phyloP scores from a whole-genome alignment of 1,140 invertebrate species.

The Helicoverpa armigera region DNA sequence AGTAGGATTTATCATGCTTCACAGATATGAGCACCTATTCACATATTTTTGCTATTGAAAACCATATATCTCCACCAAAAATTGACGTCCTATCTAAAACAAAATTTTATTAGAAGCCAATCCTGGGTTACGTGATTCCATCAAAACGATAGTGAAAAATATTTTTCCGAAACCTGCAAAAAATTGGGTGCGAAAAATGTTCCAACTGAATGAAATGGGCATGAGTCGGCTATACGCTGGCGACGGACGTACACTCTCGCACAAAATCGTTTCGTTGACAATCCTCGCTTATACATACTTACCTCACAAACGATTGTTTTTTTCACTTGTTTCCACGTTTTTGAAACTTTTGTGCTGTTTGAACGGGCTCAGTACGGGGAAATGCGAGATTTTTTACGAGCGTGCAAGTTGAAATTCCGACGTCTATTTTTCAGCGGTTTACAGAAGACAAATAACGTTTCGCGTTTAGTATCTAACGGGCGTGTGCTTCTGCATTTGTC shows the following conservation, averaged over 20 bases:
- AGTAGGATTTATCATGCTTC: too few relatives aligned
- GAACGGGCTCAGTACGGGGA: conserved; percentile 34
- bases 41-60: conserved; percentile 25
- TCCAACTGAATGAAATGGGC: conserved; percentile 58
- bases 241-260: conserved; percentile 49
- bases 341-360: conserved; percentile 49
- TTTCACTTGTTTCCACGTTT: conserved; percentile 43
- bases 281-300: conserved; percentile 52
- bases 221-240: conserved; percentile 51
- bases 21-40: not conserved
- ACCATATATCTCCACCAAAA: conserved; percentile 16
- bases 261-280: conserved; percentile 55
- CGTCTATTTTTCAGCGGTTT: conserved; percentile 45
- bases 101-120: conserved; percentile 36
- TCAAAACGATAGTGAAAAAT: conserved; percentile 46
- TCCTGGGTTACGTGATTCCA: conserved; percentile 37
- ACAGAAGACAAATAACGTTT: conserved; percentile 46
- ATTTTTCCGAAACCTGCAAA: conserved; percentile 46
- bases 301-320: conserved; percentile 38
- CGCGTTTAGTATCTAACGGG: conserved; percentile 26
- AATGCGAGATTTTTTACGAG: conserved; percentile 43
- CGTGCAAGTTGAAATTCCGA: conserved; percentile 32
- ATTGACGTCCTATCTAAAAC: not conserved
- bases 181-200: conserved; percentile 53
- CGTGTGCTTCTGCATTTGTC: conserved; percentile 11